These are phyloP conservation scores for Oreochromis niloticus DNA, from an alignment of 2,113 vertebrate genomes.

Conservation along the genomic window DNA sequence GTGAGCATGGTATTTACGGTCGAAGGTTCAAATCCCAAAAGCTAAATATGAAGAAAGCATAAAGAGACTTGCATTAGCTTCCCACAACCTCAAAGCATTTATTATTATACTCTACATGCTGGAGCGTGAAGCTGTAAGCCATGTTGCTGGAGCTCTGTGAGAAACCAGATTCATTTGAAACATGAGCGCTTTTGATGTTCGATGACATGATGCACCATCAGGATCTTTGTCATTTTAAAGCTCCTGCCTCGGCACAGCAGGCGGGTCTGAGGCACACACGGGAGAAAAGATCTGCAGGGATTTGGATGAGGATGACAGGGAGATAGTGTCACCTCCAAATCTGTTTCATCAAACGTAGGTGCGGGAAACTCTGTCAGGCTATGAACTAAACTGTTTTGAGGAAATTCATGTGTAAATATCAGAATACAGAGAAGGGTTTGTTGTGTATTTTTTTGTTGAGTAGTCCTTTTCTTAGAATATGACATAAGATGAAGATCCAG, in stretches of 20 bases:
- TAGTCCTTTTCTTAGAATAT: neutral
- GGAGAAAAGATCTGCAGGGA: constrained; percentile 6
- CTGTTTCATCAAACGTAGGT: neutral
- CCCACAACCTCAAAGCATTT: neutral
- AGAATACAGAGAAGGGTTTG: neutral
- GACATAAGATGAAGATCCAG: neutral
- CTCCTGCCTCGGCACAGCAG: constrained; percentile 1
- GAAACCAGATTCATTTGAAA: neutral
- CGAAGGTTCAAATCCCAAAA: neutral
- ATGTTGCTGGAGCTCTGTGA: neutral
- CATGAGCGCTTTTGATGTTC: constrained; percentile 5
- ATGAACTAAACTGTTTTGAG: neutral
- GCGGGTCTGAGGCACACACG: neutral
- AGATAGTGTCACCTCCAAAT: constrained; percentile 1
- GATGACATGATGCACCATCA: constrained; percentile 8
- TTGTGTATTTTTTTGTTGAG: neutral
- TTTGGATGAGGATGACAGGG: constrained; percentile 20
- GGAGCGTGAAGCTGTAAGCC: neutral
- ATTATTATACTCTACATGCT: neutral
- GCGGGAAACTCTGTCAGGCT: neutral
- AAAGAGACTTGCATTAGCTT: neutral
- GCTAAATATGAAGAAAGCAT: neutral
- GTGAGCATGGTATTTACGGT: neutral
- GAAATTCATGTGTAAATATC: neutral
- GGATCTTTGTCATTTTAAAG: constrained; percentile 35